These are phyloP conservation scores for Hystrix brachyura DNA, from an alignment of 2,113 vertebrate genomes.

Conservation along the genomic window DNA sequence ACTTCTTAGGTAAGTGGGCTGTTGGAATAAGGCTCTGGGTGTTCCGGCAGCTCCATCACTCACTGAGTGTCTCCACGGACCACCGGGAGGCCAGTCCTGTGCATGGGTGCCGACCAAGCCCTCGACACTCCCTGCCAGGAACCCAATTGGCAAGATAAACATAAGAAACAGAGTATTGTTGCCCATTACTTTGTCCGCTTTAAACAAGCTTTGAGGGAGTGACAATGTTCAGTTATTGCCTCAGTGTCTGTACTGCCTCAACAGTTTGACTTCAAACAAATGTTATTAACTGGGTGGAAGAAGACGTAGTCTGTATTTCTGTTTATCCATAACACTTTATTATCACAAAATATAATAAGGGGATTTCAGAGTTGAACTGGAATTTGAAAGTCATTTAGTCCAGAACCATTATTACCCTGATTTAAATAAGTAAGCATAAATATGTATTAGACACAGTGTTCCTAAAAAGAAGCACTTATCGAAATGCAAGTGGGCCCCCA, in stretches of 20 bases:
- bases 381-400: constrained; percentile 55
- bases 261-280: constrained; percentile 34
- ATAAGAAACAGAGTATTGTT: neutral
- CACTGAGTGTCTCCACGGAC: neutral
- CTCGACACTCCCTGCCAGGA: neutral
- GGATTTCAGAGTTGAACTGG: constrained; percentile 16
- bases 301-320: constrained; percentile 4
- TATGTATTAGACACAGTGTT: constrained; percentile 3
- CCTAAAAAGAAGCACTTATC: constrained; percentile 41
- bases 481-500: neutral
- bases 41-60: neutral
- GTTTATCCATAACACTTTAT: constrained; percentile 40
- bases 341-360: constrained; percentile 48
- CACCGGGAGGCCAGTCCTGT: neutral
- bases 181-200: neutral
- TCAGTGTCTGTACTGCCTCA: neutral
- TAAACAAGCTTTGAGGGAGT: constrained; percentile 25
- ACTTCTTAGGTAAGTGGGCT: neutral
- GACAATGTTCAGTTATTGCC: neutral
- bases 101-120: neutral
- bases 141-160: neutral
- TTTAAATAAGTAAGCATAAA: constrained; percentile 36
- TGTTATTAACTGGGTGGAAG: neutral
- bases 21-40: neutral
- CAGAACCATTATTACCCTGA: neutral